These are phyloP conservation scores for Gymnogyps californianus DNA, from an alignment of 2,113 vertebrate species.

Conservation along the genomic window DNA sequence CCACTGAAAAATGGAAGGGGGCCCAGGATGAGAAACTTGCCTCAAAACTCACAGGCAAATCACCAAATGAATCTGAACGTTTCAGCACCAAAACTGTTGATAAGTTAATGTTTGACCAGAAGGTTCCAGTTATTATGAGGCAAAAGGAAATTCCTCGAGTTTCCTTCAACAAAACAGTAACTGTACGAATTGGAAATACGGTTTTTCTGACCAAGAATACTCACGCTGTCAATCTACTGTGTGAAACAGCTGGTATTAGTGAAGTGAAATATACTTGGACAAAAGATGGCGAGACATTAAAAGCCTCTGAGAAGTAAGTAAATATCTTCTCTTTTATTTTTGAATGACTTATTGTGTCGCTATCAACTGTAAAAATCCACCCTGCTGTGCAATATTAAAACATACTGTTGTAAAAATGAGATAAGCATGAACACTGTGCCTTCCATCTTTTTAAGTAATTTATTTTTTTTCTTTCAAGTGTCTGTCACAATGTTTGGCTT, in stretches of 20 bases:
- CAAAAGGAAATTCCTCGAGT: constrained; percentile 65
- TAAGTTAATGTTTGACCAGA: constrained; percentile 42
- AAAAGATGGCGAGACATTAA: constrained; percentile 80
- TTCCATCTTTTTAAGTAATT: not conserved
- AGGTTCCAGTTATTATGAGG: constrained; percentile 71
- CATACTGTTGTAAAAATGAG: not conserved
- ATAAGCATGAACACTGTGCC: not conserved
- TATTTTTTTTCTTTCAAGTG: not conserved
- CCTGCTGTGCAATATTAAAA: not conserved
- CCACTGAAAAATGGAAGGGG: constrained; percentile 55
- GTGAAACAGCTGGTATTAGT: constrained; percentile 63
- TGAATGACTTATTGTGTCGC: not conserved
- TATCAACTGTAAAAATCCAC: not conserved
- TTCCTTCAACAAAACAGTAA: constrained; percentile 79
- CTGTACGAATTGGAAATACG: constrained; percentile 73
- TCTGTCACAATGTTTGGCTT: not conserved
- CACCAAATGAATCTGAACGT: constrained; percentile 63
- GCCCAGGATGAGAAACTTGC: constrained; percentile 27
- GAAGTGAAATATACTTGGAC: constrained; percentile 80
- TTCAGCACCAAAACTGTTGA: constrained; percentile 4
- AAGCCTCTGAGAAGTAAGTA: constrained; percentile 78
- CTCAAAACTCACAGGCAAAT: constrained; percentile 49
- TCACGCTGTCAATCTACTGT: constrained; percentile 73
- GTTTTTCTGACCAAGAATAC: constrained; percentile 81
- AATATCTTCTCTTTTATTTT: not conserved